Evolutionary conservation across 2,797 vertebrate species (phyloP).

Genomic region (Acipenser transmontanus): DNA sequence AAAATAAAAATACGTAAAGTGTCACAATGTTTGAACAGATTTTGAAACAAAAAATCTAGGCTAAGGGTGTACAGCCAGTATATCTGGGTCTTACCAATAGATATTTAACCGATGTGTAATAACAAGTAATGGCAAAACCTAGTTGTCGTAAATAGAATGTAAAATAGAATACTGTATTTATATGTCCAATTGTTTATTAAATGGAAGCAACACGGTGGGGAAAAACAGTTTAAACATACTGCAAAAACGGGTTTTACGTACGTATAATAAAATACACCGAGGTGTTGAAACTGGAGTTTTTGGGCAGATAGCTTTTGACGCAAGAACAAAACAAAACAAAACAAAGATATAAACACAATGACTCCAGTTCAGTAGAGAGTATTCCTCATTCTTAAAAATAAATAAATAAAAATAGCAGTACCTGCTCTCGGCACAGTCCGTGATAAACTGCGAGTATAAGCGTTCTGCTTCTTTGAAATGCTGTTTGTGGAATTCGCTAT

Average conservation of each 20-base stretch:
- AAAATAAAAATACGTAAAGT: constrained; percentile 10
- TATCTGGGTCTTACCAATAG: too few relatives aligned
- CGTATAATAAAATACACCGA: too few relatives aligned
- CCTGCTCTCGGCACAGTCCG: constrained; percentile 46
- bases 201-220: too few relatives aligned
- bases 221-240: too few relatives aligned
- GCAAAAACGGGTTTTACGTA: too few relatives aligned
- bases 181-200: too few relatives aligned
- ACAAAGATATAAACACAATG: background rate
- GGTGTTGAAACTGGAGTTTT: too few relatives aligned
- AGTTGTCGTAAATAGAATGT: too few relatives aligned
- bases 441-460: constrained; percentile 56
- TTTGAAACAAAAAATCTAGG: background rate
- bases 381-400: background rate
- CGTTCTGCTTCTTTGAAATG: constrained; percentile 52
- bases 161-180: too few relatives aligned
- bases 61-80: background rate
- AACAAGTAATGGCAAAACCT: too few relatives aligned
- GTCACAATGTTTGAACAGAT: background rate
- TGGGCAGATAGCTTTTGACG: too few relatives aligned
- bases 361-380: background rate
- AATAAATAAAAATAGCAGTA: constrained; percentile 26
- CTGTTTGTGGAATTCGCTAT: constrained; percentile 44
- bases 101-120: too few relatives aligned
- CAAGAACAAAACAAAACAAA: background rate